Evolutionary conservation across 2,113 vertebrate species (phyloP), one percentile per base, ranked within the genome.

Genomic region (Phocoena phocoena): DNA sequence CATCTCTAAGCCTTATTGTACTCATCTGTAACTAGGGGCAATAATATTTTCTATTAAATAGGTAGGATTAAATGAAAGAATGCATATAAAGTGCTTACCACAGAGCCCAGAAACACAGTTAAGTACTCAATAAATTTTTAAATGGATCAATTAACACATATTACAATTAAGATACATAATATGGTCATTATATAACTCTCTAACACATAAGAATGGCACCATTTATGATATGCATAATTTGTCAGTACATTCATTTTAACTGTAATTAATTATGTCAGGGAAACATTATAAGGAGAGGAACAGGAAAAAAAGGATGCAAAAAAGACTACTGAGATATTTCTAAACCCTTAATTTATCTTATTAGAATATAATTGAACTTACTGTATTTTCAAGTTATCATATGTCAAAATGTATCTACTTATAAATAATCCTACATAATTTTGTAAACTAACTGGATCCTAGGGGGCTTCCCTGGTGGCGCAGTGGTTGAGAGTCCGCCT

Each of bases 221-320:
- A 25, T 84, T 73, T 88, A 76, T 28, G 36, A 95, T 41, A 93
- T 20, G 14, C 36, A 26, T 88, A 91, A 88, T 90, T 65, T 73
- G 25, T 77, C 21, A 79, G 6, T 31, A 70, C 36, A 79, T 93
- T 95, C 23, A 80, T 97, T 92, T 90, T 96, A 38, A 74, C 53
- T 94, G 44, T 53, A 97, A 96, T 86, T 92, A 95, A 95, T 94
- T 77, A 90, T 28, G 8, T 90, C 74, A 94, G 36, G 88, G 60
- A 90, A 93, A 93, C 26, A 92, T 79, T 47, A 71, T 67, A 71
- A 68, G 5, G 18, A 91, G 55, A 92, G 58, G 33, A 58, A 96
- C 13, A 74, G 33, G 50, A 33, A 86, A 70, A 41, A 41, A 81
- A 77, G 11, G 9, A 89, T 76, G 3, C 36, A 97, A 67, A 94